These are phyloP conservation scores for Artibeus jamaicensis DNA, from an alignment of 2,797 vertebrate genomes.

Conservation along the genomic window DNA sequence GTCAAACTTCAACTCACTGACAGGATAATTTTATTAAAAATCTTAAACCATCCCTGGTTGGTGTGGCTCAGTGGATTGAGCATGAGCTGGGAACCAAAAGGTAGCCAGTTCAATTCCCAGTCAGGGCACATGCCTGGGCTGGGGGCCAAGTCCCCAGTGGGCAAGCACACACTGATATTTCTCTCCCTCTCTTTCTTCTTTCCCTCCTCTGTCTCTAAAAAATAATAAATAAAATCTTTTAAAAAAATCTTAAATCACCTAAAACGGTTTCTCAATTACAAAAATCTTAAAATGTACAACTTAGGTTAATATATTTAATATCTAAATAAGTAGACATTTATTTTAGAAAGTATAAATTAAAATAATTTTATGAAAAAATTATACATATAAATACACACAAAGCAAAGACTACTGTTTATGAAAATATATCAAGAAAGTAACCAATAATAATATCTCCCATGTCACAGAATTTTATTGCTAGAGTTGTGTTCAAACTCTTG, in stretches of 20 bases:
- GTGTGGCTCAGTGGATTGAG: too few species aligned
- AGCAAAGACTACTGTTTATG: not conserved
- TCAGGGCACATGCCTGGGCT: too few species aligned
- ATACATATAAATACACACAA: not conserved
- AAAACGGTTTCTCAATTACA: not conserved
- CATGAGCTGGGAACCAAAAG: too few species aligned
- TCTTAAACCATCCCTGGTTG: too few species aligned
- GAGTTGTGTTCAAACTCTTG: not conserved
- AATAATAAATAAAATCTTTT: too few species aligned
- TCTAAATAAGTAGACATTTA: not conserved
- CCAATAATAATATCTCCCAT: not conserved
- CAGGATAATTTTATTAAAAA: not conserved
- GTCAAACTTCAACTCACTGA: not conserved
- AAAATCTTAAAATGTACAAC: not conserved
- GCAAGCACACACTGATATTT: too few species aligned
- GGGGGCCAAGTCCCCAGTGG: too few species aligned
- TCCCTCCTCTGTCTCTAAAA: too few species aligned
- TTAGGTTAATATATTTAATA: not conserved
- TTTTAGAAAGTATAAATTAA: not conserved
- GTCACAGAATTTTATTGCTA: not conserved
- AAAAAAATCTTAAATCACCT: not conserved
- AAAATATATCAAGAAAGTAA: not conserved
- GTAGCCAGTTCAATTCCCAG: too few species aligned
- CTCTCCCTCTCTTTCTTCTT: too few species aligned
- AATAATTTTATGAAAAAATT: not conserved